A percentile compares a stretch with the other conserved stretches of the same genome.
These are phyloP conservation scores for Eublepharis macularius DNA, from an alignment of 2,113 vertebrate species.

Conservation along the genomic window DNA sequence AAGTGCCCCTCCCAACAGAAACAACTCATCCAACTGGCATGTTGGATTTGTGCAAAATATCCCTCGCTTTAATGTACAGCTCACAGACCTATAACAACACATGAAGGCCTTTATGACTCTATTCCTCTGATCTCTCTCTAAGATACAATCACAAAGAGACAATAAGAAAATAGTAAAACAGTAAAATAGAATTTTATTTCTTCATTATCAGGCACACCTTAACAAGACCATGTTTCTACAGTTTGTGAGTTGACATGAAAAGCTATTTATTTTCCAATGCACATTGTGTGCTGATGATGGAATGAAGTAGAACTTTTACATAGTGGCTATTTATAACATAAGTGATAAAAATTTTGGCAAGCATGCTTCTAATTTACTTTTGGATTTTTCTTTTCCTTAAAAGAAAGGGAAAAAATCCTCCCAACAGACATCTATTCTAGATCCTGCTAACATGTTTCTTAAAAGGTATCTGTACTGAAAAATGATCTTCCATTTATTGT, in stretches of 20 bases:
- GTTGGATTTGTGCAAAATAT: slow-evolving; percentile 23
- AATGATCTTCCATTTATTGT: not conserved
- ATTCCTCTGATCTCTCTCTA: slow-evolving; percentile 6
- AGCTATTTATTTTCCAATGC: slow-evolving; percentile 54
- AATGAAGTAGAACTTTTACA: slow-evolving; percentile 39
- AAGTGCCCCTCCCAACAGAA: slow-evolving; percentile 47
- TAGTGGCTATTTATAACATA: slow-evolving; percentile 41
- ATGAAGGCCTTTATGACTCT: not conserved
- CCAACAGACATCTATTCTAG: slow-evolving; percentile 13
- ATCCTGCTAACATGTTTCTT: not conserved
- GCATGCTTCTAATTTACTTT: slow-evolving; percentile 52
- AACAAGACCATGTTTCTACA: not conserved
- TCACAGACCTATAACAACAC: slow-evolving; percentile 32
- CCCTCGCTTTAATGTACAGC: slow-evolving; percentile 21
- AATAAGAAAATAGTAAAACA: slow-evolving; percentile 16
- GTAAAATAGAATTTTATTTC: no score
- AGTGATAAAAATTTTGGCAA: slow-evolving; percentile 49
- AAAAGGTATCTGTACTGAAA: not conserved
- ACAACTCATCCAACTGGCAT: slow-evolving; percentile 52
- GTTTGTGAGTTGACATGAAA: slow-evolving; percentile 50
- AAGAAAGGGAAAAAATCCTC: slow-evolving; percentile 38
- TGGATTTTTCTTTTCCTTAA: slow-evolving; percentile 21
- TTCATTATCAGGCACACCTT: no score
- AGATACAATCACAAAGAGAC: not conserved
- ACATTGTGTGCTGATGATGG: slow-evolving; percentile 41